These are phyloP conservation scores for Anoplius nigerrimus DNA, from an alignment of 2,888 invertebrate species.

Conservation along the genomic window DNA sequence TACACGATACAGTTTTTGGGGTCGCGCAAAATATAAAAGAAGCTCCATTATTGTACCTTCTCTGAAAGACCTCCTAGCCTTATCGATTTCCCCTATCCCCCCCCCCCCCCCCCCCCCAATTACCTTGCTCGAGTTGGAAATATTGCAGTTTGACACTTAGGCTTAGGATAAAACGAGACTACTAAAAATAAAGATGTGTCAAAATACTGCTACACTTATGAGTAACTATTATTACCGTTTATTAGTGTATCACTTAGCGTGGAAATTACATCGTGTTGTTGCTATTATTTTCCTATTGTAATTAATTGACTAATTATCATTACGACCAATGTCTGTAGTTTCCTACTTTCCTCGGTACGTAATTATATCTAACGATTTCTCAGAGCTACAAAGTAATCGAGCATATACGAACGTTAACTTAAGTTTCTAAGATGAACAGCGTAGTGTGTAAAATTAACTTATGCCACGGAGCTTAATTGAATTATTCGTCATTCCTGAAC, in stretches of 20 bases:
- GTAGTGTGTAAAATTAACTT: conserved; percentile 49
- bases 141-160: conserved; percentile 61
- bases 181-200: conserved; percentile 64
- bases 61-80: too few relatives aligned
- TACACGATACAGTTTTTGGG: too few relatives aligned
- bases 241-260: conserved; percentile 54
- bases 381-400: conserved; percentile 48
- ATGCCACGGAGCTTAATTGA: conserved; percentile 11
- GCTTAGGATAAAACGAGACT: conserved; percentile 57
- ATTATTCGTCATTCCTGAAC: not conserved
- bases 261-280: conserved; percentile 39
- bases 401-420: conserved; percentile 47
- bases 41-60: too few relatives aligned
- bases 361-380: conserved; percentile 45
- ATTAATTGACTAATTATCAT: conserved; percentile 46
- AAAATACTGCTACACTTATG: conserved; percentile 67
- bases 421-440: conserved; percentile 48
- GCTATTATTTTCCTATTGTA: conserved; percentile 57
- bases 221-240: conserved; percentile 53
- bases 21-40: too few relatives aligned
- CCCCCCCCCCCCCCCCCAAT: not conserved
- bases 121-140: conserved; percentile 58
- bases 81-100: not conserved
- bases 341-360: conserved; percentile 53
- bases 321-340: conserved; percentile 44